Conservation (phyloP, 2,888 invertebrate species). For the Bhutanitis thaidina region DNA sequence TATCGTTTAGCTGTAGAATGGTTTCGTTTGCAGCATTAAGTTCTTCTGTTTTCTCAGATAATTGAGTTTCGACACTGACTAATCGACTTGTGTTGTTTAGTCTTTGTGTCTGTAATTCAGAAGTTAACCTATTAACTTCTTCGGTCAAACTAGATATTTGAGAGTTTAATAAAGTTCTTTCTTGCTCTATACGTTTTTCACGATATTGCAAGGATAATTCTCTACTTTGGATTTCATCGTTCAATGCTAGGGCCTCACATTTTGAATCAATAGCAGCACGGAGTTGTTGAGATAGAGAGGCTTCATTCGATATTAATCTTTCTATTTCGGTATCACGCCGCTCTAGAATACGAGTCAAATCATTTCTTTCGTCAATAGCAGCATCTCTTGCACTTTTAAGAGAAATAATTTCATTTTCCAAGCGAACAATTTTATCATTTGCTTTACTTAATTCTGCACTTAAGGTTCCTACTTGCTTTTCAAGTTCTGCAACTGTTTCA, state of each 20-base stretch:
- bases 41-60: constrained; percentile 90
- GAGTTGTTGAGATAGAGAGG: constrained; percentile 85
- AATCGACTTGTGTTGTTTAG: constrained; percentile 83
- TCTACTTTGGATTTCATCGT: constrained; percentile 90
- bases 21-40: constrained; percentile 85
- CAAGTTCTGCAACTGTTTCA: constrained; percentile 82
- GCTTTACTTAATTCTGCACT: constrained; percentile 83
- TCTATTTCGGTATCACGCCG: constrained; percentile 87
- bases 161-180: constrained; percentile 85
- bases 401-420: constrained; percentile 83
- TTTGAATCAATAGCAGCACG: constrained; percentile 88
- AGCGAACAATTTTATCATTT: constrained; percentile 80
- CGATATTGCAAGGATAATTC: constrained; percentile 89
- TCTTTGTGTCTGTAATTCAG: constrained; percentile 87
- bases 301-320: constrained; percentile 84
- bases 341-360: constrained; percentile 84
- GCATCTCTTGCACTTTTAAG: constrained; percentile 85
- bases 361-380: constrained; percentile 87
- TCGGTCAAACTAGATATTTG: constrained; percentile 89
- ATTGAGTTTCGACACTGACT: constrained; percentile 85
- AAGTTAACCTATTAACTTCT: constrained; percentile 88
- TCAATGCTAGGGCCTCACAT: constrained; percentile 89
- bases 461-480: constrained; percentile 81
- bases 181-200: constrained; percentile 91
- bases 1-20: constrained; percentile 83